Evolutionary conservation across 2,888 invertebrate genomes (phyloP).

Genomic region (Bibio marci): DNA sequence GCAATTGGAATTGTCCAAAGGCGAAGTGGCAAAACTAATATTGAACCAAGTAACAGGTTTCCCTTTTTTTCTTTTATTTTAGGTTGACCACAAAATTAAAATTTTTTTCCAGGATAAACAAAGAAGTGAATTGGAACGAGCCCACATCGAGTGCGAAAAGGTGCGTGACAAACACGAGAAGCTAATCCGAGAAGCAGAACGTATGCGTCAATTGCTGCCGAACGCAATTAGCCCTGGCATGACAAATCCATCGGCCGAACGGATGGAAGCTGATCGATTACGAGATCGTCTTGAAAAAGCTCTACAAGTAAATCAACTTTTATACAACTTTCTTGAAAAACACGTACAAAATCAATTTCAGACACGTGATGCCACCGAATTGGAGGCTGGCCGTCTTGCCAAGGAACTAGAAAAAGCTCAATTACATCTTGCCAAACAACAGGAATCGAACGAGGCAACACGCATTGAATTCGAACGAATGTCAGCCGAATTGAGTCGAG

Average conservation of each 20-base stretch:
- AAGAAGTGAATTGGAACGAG: conserved; percentile 60
- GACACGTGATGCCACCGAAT: conserved; percentile 60
- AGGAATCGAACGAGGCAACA: conserved; percentile 66
- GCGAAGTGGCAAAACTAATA: conserved; percentile 57
- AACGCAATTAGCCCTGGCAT: conserved; percentile 29
- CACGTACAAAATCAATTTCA: conserved; percentile 13
- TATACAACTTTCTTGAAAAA: conserved; percentile 7
- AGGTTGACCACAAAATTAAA: too few species aligned
- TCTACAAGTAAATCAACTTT: conserved; percentile 36
- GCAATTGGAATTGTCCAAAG: conserved; percentile 62
- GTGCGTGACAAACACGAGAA: conserved; percentile 74
- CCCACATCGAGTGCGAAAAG: conserved; percentile 79
- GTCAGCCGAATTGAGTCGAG: conserved; percentile 61
- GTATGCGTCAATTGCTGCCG: conserved; percentile 31
- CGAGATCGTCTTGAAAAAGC: conserved; percentile 77
- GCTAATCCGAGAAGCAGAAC: conserved; percentile 44
- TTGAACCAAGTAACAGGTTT: conserved; percentile 34
- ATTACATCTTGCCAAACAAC: conserved; percentile 63
- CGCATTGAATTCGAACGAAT: conserved; percentile 74
- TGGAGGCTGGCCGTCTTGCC: conserved; percentile 67
- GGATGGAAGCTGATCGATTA: conserved; percentile 65
- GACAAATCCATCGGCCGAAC: conserved; percentile 41
- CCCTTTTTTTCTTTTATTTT: background rate
- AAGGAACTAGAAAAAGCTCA: conserved; percentile 77
- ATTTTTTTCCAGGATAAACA: conserved; percentile 62